Evolutionary conservation across 92 coral and sea anemone species (phyloP).

Genomic region (Paramuricea clavata): DNA sequence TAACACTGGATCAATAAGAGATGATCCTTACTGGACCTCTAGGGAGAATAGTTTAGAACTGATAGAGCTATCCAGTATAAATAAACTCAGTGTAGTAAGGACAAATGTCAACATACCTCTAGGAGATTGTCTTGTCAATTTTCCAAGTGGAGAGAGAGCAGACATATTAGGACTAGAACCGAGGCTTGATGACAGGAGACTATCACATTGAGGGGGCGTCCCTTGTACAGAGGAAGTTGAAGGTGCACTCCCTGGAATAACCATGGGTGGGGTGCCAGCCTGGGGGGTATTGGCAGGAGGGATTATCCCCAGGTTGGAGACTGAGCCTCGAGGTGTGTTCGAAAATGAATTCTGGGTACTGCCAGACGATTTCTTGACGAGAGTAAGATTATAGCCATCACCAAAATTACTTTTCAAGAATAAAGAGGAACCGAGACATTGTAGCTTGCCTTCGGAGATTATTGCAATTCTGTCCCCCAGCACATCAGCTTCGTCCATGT

Average conservation of each 20-base stretch:
- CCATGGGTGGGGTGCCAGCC: constrained; percentile 18
- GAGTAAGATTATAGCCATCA: constrained; percentile 92
- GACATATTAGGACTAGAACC: constrained; percentile 50
- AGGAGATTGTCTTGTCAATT: constrained; percentile 33
- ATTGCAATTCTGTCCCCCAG: constrained; percentile 97
- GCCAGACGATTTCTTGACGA: constrained; percentile 89
- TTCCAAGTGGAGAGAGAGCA: constrained; percentile 26
- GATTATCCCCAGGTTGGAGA: constrained; percentile 1
- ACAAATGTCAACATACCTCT: constrained; percentile 15
- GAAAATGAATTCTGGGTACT: constrained; percentile 43
- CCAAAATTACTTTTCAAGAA: constrained; percentile 95
- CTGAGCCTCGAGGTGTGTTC: constrained; percentile 29
- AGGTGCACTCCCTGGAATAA: not conserved
- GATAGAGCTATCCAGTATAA: no score
- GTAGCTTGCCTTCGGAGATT: constrained; percentile 93
- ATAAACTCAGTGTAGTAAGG: no score
- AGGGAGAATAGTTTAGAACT: no score
- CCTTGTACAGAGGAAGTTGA: not conserved
- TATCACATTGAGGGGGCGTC: not conserved
- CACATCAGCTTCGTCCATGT: constrained; percentile 99
- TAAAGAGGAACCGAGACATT: constrained; percentile 95
- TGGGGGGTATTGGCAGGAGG: constrained; percentile 28
- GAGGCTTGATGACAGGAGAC: not conserved
- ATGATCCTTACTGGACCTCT: no score
- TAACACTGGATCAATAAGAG: no score